Conservation (phyloP, 2,113 vertebrate genomes). For the Steatornis caripensis region DNA sequence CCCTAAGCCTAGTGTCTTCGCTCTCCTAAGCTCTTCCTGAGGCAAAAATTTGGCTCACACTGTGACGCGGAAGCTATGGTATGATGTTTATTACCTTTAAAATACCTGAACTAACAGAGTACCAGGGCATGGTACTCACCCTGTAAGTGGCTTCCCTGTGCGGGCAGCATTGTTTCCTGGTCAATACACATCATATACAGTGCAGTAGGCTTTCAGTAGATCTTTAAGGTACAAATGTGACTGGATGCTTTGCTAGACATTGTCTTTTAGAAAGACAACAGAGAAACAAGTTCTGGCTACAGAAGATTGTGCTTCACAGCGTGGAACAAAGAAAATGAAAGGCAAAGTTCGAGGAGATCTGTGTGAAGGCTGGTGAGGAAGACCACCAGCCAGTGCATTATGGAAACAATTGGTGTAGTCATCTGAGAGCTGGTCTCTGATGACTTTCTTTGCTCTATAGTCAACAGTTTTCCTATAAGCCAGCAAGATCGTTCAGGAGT, state of each 20-base stretch:
- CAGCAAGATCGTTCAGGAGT: not conserved
- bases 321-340: not conserved
- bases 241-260: not conserved
- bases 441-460: not conserved
- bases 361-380: not conserved
- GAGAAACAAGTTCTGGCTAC: not conserved
- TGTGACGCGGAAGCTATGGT: not conserved
- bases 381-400: not conserved
- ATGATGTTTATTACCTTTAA: not conserved
- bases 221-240: not conserved
- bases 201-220: not conserved
- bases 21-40: not conserved
- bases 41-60: not conserved
- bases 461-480: not conserved
- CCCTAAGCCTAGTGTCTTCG: not conserved
- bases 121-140: not conserved
- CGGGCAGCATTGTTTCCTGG: not conserved
- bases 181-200: not conserved
- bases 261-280: not conserved
- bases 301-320: not conserved
- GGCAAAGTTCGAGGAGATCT: not conserved
- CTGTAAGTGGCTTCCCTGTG: not conserved
- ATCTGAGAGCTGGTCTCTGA: not conserved
- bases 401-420: not conserved
- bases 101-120: not conserved